phyloP scores from a whole-genome alignment of 2,797 vertebrate genomes.

The Chrysocyon brachyurus region DNA sequence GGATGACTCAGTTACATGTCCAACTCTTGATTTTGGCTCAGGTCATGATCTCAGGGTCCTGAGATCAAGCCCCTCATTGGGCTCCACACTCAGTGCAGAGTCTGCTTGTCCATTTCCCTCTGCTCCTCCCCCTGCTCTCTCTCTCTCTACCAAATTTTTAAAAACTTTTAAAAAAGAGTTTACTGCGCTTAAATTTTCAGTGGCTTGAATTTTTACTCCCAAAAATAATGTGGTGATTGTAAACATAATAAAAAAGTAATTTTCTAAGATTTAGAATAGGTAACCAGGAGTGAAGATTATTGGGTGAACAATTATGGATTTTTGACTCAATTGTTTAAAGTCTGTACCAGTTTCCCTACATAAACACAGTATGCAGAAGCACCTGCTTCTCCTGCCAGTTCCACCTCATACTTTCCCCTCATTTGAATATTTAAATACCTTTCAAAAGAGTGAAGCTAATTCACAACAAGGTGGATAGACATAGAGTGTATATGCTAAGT shows the following conservation, averaged over 20 bases:
- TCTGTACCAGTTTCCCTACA: neutral
- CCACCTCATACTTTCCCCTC: too few species aligned
- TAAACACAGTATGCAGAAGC: too few species aligned
- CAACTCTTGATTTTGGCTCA: neutral
- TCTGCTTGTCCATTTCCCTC: neutral
- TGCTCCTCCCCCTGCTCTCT: neutral
- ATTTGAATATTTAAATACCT: neutral
- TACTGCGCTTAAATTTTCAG: neutral
- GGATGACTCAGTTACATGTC: neutral
- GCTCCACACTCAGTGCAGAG: neutral
- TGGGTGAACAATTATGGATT: neutral
- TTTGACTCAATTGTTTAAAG: neutral
- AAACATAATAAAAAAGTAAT: neutral
- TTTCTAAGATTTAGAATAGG: neutral
- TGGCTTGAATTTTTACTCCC: conserved; percentile 7
- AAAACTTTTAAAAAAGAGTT: neutral
- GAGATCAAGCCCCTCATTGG: neutral
- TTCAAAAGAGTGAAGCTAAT: neutral
- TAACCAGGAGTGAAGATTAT: neutral
- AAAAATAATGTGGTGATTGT: neutral
- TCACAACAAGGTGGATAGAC: neutral
- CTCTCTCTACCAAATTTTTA: neutral
- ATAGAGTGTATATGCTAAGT: neutral
- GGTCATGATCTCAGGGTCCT: neutral
- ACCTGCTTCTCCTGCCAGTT: rapidly evolving